Conservation (phyloP, 2,113 vertebrate genomes). For the Recurvirostra avosetta region DNA sequence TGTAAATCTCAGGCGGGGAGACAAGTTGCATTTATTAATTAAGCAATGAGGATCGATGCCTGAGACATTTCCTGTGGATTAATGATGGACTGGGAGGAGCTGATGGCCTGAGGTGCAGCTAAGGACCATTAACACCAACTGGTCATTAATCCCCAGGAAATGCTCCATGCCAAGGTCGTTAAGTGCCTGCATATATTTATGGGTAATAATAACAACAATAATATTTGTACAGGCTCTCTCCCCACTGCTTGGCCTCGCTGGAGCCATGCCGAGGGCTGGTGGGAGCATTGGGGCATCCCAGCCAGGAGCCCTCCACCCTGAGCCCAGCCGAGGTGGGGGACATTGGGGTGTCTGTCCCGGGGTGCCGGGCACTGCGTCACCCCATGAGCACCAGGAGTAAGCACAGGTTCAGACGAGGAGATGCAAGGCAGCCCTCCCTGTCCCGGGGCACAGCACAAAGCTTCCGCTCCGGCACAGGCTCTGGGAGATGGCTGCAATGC, state of each 20-base stretch:
- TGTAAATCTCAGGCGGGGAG: constrained; percentile 48
- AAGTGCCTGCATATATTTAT: constrained; percentile 60
- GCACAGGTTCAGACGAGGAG: rapidly evolving
- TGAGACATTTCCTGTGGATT: constrained; percentile 77
- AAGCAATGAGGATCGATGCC: constrained; percentile 77
- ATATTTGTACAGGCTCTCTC: constrained; percentile 14
- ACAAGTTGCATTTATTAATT: constrained; percentile 73
- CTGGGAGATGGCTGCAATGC: rapidly evolving
- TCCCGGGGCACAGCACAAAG: neutral
- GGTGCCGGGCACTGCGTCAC: rapidly evolving
- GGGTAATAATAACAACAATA: constrained; percentile 50
- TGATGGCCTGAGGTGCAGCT: constrained; percentile 75
- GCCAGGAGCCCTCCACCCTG: neutral
- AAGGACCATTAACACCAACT: constrained; percentile 78
- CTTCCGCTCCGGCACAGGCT: neutral
- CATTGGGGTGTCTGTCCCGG: neutral
- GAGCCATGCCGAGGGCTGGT: neutral
- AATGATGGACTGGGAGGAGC: constrained; percentile 77
- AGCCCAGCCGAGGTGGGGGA: neutral
- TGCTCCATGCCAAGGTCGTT: constrained; percentile 73
- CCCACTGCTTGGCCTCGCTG: neutral
- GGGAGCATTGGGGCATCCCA: neutral
- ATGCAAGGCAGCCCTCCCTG: neutral
- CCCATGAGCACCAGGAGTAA: neutral
- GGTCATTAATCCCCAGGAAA: constrained; percentile 79